phyloP scores from a whole-genome alignment of 2,888 invertebrate species.

The Scaptodrosophila latifasciaeformis region DNA sequence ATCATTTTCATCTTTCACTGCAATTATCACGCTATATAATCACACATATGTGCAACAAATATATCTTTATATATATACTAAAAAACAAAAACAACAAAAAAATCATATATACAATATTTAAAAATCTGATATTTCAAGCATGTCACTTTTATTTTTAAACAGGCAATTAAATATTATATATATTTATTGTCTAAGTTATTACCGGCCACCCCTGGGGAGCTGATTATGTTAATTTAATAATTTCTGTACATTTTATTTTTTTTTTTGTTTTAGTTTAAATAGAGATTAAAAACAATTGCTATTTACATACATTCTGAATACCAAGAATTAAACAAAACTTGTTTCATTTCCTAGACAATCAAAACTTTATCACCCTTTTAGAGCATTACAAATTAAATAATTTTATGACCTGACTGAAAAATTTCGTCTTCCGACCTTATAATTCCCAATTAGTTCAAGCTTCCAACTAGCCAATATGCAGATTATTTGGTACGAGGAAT shows the following conservation, averaged over 20 bases:
- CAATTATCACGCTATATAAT: constrained; percentile 18
- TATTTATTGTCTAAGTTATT: too few relatives aligned
- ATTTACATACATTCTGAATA: constrained; percentile 67
- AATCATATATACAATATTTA: constrained; percentile 23
- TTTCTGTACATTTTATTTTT: constrained; percentile 52
- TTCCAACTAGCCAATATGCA: too few relatives aligned
- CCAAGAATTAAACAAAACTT: constrained; percentile 33
- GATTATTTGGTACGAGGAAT: too few relatives aligned
- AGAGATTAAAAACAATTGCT: constrained; percentile 51
- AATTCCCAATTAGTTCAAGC: too few relatives aligned
- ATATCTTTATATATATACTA: constrained; percentile 33
- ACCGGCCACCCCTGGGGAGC: too few relatives aligned
- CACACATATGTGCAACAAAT: constrained; percentile 28
- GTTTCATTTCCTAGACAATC: neutral
- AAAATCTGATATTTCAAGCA: constrained; percentile 5
- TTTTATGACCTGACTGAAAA: too few relatives aligned
- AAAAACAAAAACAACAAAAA: constrained; percentile 6
- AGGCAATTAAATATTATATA: constrained; percentile 7
- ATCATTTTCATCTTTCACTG: neutral
- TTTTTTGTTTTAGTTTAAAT: constrained; percentile 56
- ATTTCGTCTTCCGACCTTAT: too few relatives aligned
- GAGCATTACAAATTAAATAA: too few relatives aligned
- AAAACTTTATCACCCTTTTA: too few relatives aligned
- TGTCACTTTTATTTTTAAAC: constrained; percentile 20
- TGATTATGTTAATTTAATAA: constrained; percentile 14